Percentiles rank a stretch among this genome's conserved stretches.
phyloP scores from a whole-genome alignment of 2,113 vertebrate genomes.

The Nipponia nippon region DNA sequence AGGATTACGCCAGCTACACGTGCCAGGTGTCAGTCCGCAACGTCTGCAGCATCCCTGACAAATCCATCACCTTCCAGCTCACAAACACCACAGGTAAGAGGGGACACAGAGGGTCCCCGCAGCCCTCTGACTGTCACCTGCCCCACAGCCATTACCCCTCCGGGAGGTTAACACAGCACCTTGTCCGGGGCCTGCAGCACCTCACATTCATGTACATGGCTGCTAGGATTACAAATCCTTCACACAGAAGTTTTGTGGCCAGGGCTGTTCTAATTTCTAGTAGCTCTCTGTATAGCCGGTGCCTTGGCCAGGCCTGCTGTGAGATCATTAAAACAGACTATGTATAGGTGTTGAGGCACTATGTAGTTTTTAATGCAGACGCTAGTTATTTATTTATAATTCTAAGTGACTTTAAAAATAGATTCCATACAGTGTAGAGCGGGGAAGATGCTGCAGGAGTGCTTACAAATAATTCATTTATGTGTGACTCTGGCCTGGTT shows the following conservation, averaged over 20 bases:
- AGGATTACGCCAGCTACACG: constrained; percentile 94
- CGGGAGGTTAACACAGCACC: background rate
- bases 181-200: background rate
- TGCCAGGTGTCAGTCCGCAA: constrained; percentile 97
- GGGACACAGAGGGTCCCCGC: accelerated
- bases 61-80: constrained; percentile 89
- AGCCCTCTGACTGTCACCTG: accelerated
- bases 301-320: background rate
- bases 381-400: constrained; percentile 50
- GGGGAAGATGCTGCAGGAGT: background rate
- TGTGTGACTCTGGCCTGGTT: background rate
- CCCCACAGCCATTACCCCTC: background rate
- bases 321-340: background rate
- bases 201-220: accelerated
- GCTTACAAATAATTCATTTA: constrained; percentile 27
- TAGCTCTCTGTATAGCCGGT: background rate
- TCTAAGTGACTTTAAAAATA: constrained; percentile 60
- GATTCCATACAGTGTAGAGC: background rate
- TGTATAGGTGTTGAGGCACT: background rate
- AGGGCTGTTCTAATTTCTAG: background rate
- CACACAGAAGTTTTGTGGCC: background rate
- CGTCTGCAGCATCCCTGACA: constrained; percentile 93
- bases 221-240: background rate
- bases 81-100: constrained; percentile 91
- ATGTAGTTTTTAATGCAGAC: constrained; percentile 8